These are phyloP conservation scores for Eufriesea mexicana DNA, from an alignment of 1,140 invertebrate species.

Conservation along the genomic window DNA sequence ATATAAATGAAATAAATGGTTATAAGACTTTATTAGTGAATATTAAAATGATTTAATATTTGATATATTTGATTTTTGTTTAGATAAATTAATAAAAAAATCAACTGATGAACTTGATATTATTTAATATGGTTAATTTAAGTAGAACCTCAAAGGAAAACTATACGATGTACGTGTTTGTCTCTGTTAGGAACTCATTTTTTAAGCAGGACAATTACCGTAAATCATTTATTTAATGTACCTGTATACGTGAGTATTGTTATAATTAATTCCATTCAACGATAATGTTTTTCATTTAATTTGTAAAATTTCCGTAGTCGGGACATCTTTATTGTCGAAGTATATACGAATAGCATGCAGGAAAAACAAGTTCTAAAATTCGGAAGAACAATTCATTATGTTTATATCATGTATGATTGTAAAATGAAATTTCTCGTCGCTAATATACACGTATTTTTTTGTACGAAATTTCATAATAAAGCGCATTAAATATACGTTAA, in stretches of 20 bases:
- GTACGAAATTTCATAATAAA: not conserved
- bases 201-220: not conserved
- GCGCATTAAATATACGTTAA: not conserved
- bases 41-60: not conserved
- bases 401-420: not conserved
- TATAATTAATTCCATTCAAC: not conserved
- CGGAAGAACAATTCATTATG: constrained; percentile 25
- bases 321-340: constrained; percentile 37
- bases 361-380: not conserved
- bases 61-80: not conserved
- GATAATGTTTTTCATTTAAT: not conserved
- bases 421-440: not conserved
- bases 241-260: not conserved
- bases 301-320: not conserved
- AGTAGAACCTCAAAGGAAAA: not conserved
- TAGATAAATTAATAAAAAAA: not conserved
- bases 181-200: constrained; percentile 36
- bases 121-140: not conserved
- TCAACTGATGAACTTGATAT: too few relatives aligned
- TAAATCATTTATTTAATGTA: constrained; percentile 18
- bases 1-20: not conserved
- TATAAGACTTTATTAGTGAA: not conserved
- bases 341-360: not conserved
- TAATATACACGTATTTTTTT: not conserved
- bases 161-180: not conserved